Evolutionary conservation across 2,797 vertebrate genomes (phyloP), one percentile per base, ranked within the genome.

Genomic region (Phrynocephalus vlangalii): DNA sequence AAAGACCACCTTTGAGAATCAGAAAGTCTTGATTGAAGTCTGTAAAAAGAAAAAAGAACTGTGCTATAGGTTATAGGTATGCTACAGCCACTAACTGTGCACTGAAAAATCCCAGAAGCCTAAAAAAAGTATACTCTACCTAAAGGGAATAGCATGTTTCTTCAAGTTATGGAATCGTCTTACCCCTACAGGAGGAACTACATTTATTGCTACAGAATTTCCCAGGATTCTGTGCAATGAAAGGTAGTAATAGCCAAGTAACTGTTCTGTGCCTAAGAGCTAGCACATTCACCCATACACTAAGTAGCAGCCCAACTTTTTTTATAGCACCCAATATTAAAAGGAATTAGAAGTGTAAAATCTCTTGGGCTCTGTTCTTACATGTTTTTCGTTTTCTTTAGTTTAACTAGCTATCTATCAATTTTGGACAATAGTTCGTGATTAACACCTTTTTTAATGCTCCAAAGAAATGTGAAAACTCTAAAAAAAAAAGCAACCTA

Each of bases 381-480:
- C 73, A 90, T 92, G 18, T n/a, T n/a, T 70, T 88, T 92, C 89
- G 92, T 79, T 85, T 91, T 90, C 87, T 90, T 89, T 86, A 89
- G 91, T 94, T 95, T 91, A 90, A 94, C 93, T 94, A 93, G 86
- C 16, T 88, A 86, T 86, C 11, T 0, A 88, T 87, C 92, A 87
- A 91, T 91, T 90, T 92, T 87, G 33, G 90, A 91, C 89, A 93
- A 94, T 93, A 92, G 94, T 94, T 94, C 93, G 0, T 92, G 92
- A 88, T 88, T 92, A 89, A 81, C 85, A 92, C 84, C 92, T 96
- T 26, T 75, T 95, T 89, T 18, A 93, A 94, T 87, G 90, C 95
- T 95, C 96, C 96, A 96, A 95, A 96, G 95, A 96, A 95, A 96
- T 96, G 95, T 96, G 96, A 95, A 96, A 84, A 94, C 86, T 68